phyloP scores from a whole-genome alignment of 2,797 vertebrate genomes.

The Clarias laeviceps region DNA sequence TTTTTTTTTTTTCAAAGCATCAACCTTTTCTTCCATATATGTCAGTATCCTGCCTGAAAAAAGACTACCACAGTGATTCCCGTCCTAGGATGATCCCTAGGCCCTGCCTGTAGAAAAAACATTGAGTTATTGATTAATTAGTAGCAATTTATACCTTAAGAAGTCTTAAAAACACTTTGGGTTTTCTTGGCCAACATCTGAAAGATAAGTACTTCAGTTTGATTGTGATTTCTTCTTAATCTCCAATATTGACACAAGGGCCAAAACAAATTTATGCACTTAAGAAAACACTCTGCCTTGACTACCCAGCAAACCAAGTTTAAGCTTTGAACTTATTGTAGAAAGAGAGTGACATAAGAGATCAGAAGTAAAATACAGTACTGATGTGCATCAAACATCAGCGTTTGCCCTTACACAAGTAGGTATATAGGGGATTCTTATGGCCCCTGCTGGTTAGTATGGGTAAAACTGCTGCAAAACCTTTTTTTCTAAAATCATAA shows the following conservation, averaged over 20 bases:
- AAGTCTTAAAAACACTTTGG: background rate
- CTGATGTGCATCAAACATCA: background rate
- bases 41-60: slow-evolving; percentile 1
- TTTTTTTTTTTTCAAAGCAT: background rate
- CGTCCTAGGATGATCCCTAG: background rate
- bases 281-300: background rate
- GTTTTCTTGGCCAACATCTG: background rate
- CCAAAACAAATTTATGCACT: background rate
- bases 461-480: background rate
- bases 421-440: background rate
- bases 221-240: background rate
- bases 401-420: background rate
- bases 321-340: background rate
- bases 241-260: background rate
- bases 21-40: slow-evolving; percentile 40
- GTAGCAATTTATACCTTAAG: background rate
- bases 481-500: background rate
- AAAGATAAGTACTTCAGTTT: background rate
- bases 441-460: background rate
- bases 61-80: slow-evolving; percentile 2
- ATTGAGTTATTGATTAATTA: background rate
- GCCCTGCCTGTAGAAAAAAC: background rate
- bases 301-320: background rate
- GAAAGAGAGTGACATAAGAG: background rate
- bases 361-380: background rate